Base-by-base conservation (phyloP, 2,888 invertebrate genomes). In the Leptopilina drosophilae region DNA sequence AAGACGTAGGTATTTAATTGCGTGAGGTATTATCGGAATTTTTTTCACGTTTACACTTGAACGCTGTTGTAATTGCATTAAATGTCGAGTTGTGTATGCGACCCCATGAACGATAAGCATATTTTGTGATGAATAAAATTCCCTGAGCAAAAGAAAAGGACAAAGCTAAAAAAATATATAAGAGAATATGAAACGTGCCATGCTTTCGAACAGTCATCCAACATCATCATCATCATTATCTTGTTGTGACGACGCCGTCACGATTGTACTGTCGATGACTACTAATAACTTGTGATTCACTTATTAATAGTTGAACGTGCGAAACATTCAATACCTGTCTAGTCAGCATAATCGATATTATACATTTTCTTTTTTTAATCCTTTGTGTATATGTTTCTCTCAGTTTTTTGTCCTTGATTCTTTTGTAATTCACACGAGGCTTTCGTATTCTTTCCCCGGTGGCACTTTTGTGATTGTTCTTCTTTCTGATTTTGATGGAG, bases 51-150 rank as follows among this genome's bases (percentile, higher is more conserved):
- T 85, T 84, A 85, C 84, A 86, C 87, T 69, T 53, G 69, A 69
- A 69, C 69, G 69, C 53, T 86, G 84, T 84, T 84, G 87, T 89
- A 89, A 89, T 89, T 89, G 89, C 88, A 88, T 88, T 89, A 89
- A 88, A 88, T 86, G 88, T 82, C 82, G 83, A 83, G 87, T 88
- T 87, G 85, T 85, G 88, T 89, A 89, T 87, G 87, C 88, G 83
- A 85, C 76, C 83, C 86, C 85, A 64, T 77, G 69, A 77, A 80
- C 69, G 69, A 53, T 49, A 33, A 67, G 49, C 46, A 69, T 53
- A 73, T 73, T 53, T 15, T 33, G 56, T n/a, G 73, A 73, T 56
- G 33, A 73, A 73, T 73, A 73, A 56, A 73, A 73, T 73, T 73
- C 73, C 56, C 73, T 12, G 73, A 73, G 53, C 26, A 73, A 53